A percentile compares a stretch with the other conserved stretches of the same genome.
Evolutionary conservation across 2,113 vertebrate species (phyloP).

Genomic region (Pholis gunnellus): DNA sequence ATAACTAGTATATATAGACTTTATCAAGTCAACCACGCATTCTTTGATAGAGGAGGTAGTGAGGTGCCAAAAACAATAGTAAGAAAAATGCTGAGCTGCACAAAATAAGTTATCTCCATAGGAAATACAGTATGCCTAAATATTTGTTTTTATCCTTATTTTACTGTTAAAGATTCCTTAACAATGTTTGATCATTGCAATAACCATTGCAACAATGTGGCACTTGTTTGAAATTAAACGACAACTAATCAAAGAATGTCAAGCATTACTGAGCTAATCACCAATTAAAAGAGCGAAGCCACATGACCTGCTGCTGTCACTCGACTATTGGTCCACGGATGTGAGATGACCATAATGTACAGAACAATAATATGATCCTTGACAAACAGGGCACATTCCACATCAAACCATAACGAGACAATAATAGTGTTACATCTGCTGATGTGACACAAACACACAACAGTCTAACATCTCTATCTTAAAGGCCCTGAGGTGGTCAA

Average conservation of each 20-base stretch:
- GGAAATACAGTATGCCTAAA: background rate
- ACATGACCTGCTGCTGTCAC: constrained; percentile 15
- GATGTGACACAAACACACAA: background rate
- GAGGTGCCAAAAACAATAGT: background rate
- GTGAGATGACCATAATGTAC: background rate
- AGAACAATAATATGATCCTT: constrained; percentile 30
- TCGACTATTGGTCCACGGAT: background rate
- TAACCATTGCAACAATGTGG: background rate
- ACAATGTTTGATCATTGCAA: background rate
- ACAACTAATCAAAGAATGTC: background rate
- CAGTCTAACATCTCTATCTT: background rate
- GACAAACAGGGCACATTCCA: constrained; percentile 17
- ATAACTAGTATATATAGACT: background rate
- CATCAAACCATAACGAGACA: constrained; percentile 6
- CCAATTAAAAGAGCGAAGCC: background rate
- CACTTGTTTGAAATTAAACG: background rate
- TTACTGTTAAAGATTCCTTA: background rate
- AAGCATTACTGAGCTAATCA: constrained; percentile 11
- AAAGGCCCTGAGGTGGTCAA: background rate
- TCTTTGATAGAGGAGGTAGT: background rate
- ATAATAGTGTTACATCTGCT: background rate
- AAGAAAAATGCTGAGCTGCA: background rate
- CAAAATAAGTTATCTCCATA: background rate
- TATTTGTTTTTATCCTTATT: background rate
- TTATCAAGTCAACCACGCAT: background rate